phyloP scores from a whole-genome alignment of 2,797 vertebrate genomes.

The Myotis vivesi region DNA sequence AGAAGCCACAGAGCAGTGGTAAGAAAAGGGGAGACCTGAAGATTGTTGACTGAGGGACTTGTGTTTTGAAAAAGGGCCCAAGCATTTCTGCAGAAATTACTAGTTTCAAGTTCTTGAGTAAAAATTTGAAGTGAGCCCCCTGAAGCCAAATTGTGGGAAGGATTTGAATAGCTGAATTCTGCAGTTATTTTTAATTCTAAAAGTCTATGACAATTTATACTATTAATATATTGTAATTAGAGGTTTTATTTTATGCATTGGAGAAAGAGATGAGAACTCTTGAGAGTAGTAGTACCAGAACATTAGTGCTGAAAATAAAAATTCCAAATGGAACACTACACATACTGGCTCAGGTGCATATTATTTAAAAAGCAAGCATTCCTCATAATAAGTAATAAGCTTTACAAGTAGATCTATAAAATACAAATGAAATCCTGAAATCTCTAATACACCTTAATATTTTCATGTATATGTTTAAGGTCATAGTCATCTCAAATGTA shows the following conservation, averaged over 20 bases:
- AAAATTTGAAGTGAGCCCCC: not conserved
- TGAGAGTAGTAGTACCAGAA: not conserved
- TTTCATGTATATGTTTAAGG: not conserved
- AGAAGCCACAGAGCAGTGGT: fast-evolving
- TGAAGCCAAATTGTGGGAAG: not conserved
- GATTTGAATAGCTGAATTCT: not conserved
- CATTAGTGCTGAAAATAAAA: not conserved
- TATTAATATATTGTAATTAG: not conserved
- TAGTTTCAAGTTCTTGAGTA: not conserved
- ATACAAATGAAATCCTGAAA: not conserved
- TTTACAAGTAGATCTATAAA: not conserved
- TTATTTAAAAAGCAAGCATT: not conserved
- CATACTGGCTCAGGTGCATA: not conserved
- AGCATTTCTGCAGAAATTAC: not conserved
- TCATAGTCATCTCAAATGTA: not conserved
- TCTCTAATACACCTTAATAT: not conserved
- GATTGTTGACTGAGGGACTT: not conserved
- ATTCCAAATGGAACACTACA: not conserved
- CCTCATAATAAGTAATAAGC: not conserved
- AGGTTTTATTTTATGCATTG: not conserved
- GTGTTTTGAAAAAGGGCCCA: not conserved
- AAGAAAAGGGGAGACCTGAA: too few relatives aligned
- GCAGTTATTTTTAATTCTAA: not conserved
- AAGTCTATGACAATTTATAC: not conserved
- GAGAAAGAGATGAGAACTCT: not conserved